Base-by-base conservation (phyloP, 2,113 vertebrate genomes). In the Rhinoptilus africanus region DNA sequence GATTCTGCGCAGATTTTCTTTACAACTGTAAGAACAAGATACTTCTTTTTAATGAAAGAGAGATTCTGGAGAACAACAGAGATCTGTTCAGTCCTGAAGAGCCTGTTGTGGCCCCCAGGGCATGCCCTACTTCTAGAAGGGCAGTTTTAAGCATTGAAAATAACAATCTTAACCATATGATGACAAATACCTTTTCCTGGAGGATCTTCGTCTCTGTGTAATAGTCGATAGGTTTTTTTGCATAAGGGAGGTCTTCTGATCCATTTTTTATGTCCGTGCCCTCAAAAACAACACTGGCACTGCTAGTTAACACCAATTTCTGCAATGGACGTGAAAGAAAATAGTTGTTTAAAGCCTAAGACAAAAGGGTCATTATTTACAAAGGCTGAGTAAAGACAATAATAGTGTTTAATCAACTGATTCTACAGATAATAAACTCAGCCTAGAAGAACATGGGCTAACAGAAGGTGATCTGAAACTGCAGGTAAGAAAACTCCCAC, bases 151-250 rank as follows among this genome's bases (percentile, higher is more conserved):
- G 53, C 23, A 48, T 21, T 2, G 1, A 54, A 76, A 84, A 12
- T 2, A 37, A 13, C 35, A 43, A 2, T 1, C 4, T 83, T 20
- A 48, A 45, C 53, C 63, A 47, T 1, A 9, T 14, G 30, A 43
- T 19, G 72, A 26, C 47, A 95, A 89, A n/a, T 95, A 99, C 99
- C 98, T 98, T 99, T 92, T 99, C 99, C 95, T 99, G 99, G 4
- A 99, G 95, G 93, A 99, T 99, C 98, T 99, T 99, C 15, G 99
- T 99, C 96, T 99, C 97, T 12, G 99, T 99, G 97, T 99, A 99
- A 94, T 99, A 99, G 96, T 99, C 99, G 1, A 99, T 99, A 14
- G 99, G 99, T 11, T 98, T 99, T 59, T 86, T 97, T 39, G 99
- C 99, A 26, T 99, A 99, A 2, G 99, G 99, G 10, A 99, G 98